Evolutionary conservation across 1,140 invertebrate species (phyloP), one percentile per base, ranked within the genome.

Genomic region (Brachionus koreanus): DNA sequence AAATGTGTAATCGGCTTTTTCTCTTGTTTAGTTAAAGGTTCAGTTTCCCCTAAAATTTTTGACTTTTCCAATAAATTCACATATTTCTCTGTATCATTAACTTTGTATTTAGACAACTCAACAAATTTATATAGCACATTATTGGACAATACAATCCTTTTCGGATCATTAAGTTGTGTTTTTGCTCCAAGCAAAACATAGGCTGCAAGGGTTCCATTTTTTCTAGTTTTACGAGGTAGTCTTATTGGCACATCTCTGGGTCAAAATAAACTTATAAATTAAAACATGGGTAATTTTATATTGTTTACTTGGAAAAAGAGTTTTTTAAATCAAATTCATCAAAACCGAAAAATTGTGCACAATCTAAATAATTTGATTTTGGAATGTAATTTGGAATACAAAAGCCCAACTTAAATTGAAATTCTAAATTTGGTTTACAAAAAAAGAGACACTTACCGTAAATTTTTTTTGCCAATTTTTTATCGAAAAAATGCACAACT

Each of bases 1-100:
- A 82, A 16, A 69, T 82, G 79, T 13, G 79, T 82, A 25, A 82
- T 52, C 25, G 79, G 57, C 19, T 43, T 82, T 65, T 43, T 43
- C 5, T 19, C 29, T 79, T 79, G 46, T 35, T 82, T 67, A 12
- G 3, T 43, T 19, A 19, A 43, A n/a, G 65, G 35, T 9, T 69
- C 65, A 23, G n/a, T 19, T n/a, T 69, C 35, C 2, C 65, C 65
- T 39, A 69, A 23, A 69, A 69, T 39, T 69, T 69, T 69, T 69
- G 65, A 19, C 10, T 52, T 82, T 43, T 82, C 65, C 65, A 82
- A 65, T 13, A 82, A 82, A 69, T 65, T 65, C 0, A 65, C 16
- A 82, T 67, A 43, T 25, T 37, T 65, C 3, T 65, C 12, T 35
- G 39, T 67, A 16, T 43, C 39, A 35, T 82, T 69, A 5, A 65